phyloP scores from a whole-genome alignment of 1,140 invertebrate species.

The Sitodiplosis mosellana region DNA sequence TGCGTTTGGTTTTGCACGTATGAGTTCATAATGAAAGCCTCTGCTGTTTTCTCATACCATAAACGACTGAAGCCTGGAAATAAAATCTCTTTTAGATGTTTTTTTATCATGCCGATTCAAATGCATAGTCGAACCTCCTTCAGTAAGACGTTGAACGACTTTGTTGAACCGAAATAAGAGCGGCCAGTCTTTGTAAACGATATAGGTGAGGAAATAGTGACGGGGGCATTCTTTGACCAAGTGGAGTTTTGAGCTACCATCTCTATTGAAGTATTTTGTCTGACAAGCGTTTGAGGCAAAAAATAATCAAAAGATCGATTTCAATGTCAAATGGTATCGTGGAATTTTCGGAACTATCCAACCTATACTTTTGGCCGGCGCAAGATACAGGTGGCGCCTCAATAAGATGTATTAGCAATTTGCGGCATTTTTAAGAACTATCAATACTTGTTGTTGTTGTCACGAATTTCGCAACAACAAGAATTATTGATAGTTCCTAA shows the following conservation, averaged over 20 bases:
- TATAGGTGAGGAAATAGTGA: conserved; percentile 19
- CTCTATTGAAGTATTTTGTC: conserved; percentile 5
- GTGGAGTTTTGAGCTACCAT: conserved; percentile 16
- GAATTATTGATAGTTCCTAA: too few species aligned
- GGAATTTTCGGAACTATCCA: too few species aligned
- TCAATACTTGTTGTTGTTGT: too few species aligned
- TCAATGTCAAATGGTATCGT: too few species aligned
- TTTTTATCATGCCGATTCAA: too few species aligned
- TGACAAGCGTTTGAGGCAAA: not conserved
- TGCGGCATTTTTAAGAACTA: too few species aligned
- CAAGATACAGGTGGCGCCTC: too few species aligned
- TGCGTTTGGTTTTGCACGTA: conserved; percentile 6
- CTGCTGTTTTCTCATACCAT: conserved; percentile 17
- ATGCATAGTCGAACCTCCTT: conserved; percentile 5
- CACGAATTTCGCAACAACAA: too few species aligned
- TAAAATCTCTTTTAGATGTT: not conserved
- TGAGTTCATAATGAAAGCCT: conserved; percentile 7
- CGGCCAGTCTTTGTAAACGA: conserved; percentile 13
- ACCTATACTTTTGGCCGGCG: too few species aligned
- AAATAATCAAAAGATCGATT: too few species aligned
- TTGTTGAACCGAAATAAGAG: conserved; percentile 12
- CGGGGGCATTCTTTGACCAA: conserved; percentile 24
- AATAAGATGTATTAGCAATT: too few species aligned
- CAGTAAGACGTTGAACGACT: conserved; percentile 4
- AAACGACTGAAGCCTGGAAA: conserved; percentile 13